phyloP scores from a whole-genome alignment of 2,113 vertebrate species.

The Lathamus discolor region DNA sequence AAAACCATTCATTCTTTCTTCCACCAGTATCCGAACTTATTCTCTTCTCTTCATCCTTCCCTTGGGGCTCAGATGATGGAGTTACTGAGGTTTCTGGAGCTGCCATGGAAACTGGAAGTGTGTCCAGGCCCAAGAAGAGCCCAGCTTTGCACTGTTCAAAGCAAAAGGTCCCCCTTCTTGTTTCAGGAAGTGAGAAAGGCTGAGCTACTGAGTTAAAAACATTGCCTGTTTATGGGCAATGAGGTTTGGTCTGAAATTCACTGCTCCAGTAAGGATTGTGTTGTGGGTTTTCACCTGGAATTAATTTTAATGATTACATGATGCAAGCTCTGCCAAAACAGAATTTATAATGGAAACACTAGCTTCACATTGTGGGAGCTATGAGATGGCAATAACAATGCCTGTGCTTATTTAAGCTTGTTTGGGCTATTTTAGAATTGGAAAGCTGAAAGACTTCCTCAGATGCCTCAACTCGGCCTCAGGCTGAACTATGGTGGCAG shows the following conservation, averaged over 20 bases:
- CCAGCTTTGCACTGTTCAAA: not conserved
- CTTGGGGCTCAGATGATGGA: not conserved
- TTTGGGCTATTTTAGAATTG: not conserved
- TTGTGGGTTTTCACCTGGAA: constrained; percentile 28
- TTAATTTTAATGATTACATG: constrained; percentile 7
- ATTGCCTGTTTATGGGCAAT: not conserved
- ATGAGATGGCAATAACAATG: not conserved
- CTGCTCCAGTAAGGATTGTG: not conserved
- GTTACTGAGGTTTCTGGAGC: not conserved
- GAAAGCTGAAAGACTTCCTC: not conserved
- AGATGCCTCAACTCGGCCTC: not conserved
- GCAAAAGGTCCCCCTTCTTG: not conserved
- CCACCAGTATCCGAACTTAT: not conserved
- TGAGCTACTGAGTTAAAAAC: not conserved
- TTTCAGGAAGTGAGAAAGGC: not conserved
- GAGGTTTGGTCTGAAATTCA: not conserved
- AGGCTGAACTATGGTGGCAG: not conserved
- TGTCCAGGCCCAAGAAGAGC: not conserved
- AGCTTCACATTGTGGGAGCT: not conserved
- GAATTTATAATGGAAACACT: not conserved
- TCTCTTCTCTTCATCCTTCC: not conserved
- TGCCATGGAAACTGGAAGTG: not conserved
- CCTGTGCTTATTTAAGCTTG: not conserved
- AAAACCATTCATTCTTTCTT: not conserved
- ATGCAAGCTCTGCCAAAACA: not conserved